Percentiles rank a stretch among this genome's conserved stretches.
Conservation (phyloP, 2,888 invertebrate species). For the Cephus rjabovi region DNA sequence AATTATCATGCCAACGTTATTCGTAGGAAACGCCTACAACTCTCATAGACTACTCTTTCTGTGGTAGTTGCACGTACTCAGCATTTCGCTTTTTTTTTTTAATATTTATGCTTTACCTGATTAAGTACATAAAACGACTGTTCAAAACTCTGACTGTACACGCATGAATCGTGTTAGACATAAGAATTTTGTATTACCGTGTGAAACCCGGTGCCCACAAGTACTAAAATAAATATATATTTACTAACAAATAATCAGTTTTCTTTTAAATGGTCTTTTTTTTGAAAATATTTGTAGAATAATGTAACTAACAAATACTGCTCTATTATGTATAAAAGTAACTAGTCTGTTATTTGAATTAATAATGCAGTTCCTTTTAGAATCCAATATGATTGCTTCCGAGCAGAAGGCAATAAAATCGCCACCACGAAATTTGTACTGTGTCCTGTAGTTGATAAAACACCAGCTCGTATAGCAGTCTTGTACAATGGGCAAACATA, state of each 20-base stretch:
- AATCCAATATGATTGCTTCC: slow-evolving; percentile 84
- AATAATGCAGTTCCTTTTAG: slow-evolving; percentile 89
- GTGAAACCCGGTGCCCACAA: background rate
- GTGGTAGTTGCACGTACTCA: background rate
- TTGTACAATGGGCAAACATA: slow-evolving; percentile 89
- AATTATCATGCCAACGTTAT: slow-evolving; percentile 70
- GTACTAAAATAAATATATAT: slow-evolving; percentile 2
- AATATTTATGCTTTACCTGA: background rate
- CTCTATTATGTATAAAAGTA: background rate
- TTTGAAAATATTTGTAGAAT: background rate
- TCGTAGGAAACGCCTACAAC: slow-evolving; percentile 67
- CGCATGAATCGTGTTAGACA: background rate
- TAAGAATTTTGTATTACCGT: slow-evolving; percentile 4
- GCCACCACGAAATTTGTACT: slow-evolving; percentile 92
- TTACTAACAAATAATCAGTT: background rate
- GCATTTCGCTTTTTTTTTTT: background rate
- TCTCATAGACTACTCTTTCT: slow-evolving; percentile 37
- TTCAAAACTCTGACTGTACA: background rate
- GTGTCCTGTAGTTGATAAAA: slow-evolving; percentile 91
- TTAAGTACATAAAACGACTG: background rate
- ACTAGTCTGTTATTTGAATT: slow-evolving; percentile 81
- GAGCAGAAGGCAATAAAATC: slow-evolving; percentile 76
- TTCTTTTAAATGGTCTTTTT: background rate
- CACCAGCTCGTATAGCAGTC: slow-evolving; percentile 87
- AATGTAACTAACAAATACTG: background rate